These are phyloP conservation scores for Artemisiospiza belli DNA, from an alignment of 2,113 vertebrate genomes.

Conservation along the genomic window DNA sequence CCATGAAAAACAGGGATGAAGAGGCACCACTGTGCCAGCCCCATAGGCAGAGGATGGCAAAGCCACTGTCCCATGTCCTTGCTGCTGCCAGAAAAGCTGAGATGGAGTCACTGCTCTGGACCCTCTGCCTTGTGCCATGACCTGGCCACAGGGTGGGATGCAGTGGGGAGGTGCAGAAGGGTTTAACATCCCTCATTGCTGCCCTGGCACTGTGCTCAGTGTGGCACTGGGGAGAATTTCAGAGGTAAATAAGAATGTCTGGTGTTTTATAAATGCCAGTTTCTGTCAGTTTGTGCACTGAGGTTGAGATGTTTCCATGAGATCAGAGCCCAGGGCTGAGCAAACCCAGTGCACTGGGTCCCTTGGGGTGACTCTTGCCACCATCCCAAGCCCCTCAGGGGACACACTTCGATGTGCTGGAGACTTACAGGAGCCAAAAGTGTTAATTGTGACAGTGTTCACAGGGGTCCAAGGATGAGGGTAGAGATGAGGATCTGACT, in stretches of 20 bases:
- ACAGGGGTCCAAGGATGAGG: no score
- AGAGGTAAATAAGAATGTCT: not conserved
- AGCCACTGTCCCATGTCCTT: not conserved
- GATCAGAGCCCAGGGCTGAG: not conserved
- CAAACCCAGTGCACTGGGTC: not conserved
- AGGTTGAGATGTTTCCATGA: not conserved
- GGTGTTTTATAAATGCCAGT: fast-evolving
- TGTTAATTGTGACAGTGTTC: no score
- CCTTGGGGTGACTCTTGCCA: not conserved
- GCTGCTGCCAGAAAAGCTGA: not conserved
- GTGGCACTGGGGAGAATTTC: not conserved
- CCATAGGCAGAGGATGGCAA: not conserved
- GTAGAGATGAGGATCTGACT: no score
- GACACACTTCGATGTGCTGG: not conserved
- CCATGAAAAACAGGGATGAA: not conserved
- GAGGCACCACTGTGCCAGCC: not conserved
- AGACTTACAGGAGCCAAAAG: not conserved
- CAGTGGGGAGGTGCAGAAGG: not conserved
- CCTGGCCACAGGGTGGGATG: fast-evolving
- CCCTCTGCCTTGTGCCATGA: fast-evolving
- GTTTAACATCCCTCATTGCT: fast-evolving
- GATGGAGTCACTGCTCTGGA: not conserved
- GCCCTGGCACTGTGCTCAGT: fast-evolving
- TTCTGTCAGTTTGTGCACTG: not conserved
- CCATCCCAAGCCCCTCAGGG: not conserved